Evolutionary conservation across 2,888 invertebrate genomes (phyloP), one percentile per base, ranked within the genome.

Genomic region (Nymphalis polychloros): DNA sequence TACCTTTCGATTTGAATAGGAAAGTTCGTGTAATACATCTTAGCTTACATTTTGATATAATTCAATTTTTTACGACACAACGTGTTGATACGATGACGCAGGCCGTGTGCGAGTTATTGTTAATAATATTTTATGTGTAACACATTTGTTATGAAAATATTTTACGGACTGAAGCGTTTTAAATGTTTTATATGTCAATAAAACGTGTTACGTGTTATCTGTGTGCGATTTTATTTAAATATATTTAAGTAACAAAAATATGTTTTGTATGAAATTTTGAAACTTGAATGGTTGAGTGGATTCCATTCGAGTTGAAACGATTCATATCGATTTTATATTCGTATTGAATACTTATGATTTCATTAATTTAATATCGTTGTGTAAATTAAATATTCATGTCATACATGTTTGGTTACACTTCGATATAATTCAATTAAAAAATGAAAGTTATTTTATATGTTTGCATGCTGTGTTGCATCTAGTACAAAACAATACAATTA

Each of bases 81-180:
- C 72, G 82, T 79, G 82, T 81, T 83, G 82, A 85, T 81, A 75
- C 67, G 65, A 63, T 71, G 72, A 73, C 68, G 71, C 66, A 72
- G 72, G 76, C 80, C 13, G 79, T 76, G 76, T 85, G 87, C 81
- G 80, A 86, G 85, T 87, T 88, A 89, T 88, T 81, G 87, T 84
- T 84, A 84, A 86, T 86, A 88, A 85, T 82, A 83, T 81, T 85
- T 83, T 80, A 82, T 77, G 81, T 75, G 74, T 77, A 75, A 79
- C 82, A 78, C 82, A 88, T 89, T 89, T 87, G 89, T 87, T 87
- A 83, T 84, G 83, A 84, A 83, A 84, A 85, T 83, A 84, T 85
- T 86, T 85, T 83, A 85, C 81, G 78, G 75, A 79, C 76, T 80
- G 76, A 69, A 71, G 70, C 75, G 78, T 81, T 81, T 85, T 84